Base-by-base conservation (phyloP, 2,113 vertebrate species). In the Tragelaphus scriptus region DNA sequence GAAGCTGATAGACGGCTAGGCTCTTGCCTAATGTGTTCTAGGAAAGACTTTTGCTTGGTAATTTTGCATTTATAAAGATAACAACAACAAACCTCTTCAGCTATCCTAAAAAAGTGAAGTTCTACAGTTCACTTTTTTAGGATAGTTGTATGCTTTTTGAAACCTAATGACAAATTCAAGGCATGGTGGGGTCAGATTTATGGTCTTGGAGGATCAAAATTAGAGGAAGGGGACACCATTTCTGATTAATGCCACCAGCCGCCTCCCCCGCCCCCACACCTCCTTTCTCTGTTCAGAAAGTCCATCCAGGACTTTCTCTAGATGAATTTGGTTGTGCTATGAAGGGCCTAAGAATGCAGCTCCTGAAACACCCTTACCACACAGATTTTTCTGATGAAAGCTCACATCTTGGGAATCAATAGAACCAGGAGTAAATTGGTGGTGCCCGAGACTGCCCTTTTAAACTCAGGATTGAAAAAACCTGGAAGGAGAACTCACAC, bases 211-310 rank as follows among this genome's bases (percentile, higher is more conserved):
- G 32, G 28, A 71, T 49, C 2, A 53, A 7, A 68, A 16, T 47
- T 32, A n/a, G n/a, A 44, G 51, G 15, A 59, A 80, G 14, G 9
- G 26, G 32, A 58, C 28, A 26, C 17, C 15, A 30, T 36, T 61
- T 92, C 40, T 44, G 17, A 7, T 10, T 32, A 23, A 40, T 30
- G 44, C 14, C 32, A 5, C n/a, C 13, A 36, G 17, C 49, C 2
- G 10, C 47, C 2, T 3, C 23, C 23, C 56, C 56, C 1, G 0
- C 3, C 5, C 1, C 5, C 5, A 3, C 12, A 63, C 4, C 11
- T 4, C 30, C 30, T 10, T 55, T 14, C 16, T n/a, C 26, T n/a
- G 19, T 81, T 53, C 80, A 71, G 36, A 81, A 28, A 47, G 13
- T 68, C 26, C 32, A 53, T 12, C n/a, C 19, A 21, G 40, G n/a